phyloP scores from a whole-genome alignment of 2,113 vertebrate species.

The Sphaerodactylus townsendi region DNA sequence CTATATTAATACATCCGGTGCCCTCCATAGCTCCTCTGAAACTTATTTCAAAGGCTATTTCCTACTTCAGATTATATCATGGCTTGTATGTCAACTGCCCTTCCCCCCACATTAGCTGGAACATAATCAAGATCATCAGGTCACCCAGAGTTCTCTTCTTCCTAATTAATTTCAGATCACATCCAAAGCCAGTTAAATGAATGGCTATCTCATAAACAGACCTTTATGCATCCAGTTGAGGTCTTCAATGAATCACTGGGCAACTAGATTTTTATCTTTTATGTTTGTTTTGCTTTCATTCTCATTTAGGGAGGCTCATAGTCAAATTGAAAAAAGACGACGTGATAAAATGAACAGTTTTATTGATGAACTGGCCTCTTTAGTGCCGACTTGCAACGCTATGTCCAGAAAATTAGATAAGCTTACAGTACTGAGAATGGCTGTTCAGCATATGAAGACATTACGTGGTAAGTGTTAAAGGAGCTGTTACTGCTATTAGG shows the following conservation, averaged over 20 bases:
- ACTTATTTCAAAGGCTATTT: background rate
- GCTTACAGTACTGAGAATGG: conserved; percentile 96
- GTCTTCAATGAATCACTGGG: background rate
- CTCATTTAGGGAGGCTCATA: conserved; percentile 91
- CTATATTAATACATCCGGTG: background rate
- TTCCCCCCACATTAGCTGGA: background rate
- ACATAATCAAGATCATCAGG: background rate
- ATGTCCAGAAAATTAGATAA: conserved; percentile 98
- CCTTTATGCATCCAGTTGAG: background rate
- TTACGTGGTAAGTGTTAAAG: conserved; percentile 83
- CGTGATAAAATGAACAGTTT: conserved; percentile 99
- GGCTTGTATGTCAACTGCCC: background rate
- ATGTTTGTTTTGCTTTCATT: background rate
- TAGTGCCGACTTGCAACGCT: conserved; percentile 96
- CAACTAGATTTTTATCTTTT: background rate
- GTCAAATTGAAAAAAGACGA: conserved; percentile 96
- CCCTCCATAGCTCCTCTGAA: background rate
- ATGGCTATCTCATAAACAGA: background rate
- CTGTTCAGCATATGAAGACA: conserved; percentile 98
- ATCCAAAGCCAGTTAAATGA: background rate
- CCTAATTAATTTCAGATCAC: background rate
- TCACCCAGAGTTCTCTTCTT: background rate
- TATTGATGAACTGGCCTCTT: conserved; percentile 94
- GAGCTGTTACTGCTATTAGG: background rate
- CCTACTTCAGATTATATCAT: background rate